Conservation (phyloP, 2,888 invertebrate genomes). For the Neuroscelio doddi region DNA sequence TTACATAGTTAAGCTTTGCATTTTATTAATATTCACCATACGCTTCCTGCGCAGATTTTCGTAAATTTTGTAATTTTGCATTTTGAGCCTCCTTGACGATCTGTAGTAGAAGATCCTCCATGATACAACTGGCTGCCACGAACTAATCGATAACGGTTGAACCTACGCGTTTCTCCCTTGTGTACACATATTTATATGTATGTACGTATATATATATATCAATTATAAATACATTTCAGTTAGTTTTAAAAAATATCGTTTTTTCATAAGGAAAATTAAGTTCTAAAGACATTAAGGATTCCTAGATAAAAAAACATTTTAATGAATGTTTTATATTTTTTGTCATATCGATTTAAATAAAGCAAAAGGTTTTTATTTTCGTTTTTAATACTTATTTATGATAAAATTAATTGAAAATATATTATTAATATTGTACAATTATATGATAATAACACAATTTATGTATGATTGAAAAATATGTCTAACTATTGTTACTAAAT, state of each 20-base stretch:
- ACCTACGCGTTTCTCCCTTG: slow-evolving; percentile 49
- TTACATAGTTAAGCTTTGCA: background rate
- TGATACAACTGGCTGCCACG: slow-evolving; percentile 70
- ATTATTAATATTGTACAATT: no score
- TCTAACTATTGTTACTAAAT: no score
- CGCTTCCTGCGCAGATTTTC: slow-evolving; percentile 89
- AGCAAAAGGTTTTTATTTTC: background rate
- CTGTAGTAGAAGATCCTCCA: slow-evolving; percentile 91
- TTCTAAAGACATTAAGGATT: background rate
- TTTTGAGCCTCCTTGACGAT: slow-evolving; percentile 89
- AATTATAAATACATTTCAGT: no score
- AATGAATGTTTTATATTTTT: background rate
- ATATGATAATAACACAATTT: no score
- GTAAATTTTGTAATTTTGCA: slow-evolving; percentile 82
- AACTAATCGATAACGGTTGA: slow-evolving; percentile 66
- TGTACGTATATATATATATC: slow-evolving; percentile 72
- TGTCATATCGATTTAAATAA: no score
- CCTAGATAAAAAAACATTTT: background rate
- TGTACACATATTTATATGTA: background rate
- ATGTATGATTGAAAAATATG: no score
- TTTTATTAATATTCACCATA: slow-evolving; percentile 77
- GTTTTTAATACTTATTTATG: no score
- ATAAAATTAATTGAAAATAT: no score
- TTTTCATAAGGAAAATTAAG: background rate
- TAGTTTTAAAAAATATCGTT: background rate